These are phyloP conservation scores for Drosophila siamana DNA, from an alignment of 2,888 invertebrate genomes.

Conservation along the genomic window DNA sequence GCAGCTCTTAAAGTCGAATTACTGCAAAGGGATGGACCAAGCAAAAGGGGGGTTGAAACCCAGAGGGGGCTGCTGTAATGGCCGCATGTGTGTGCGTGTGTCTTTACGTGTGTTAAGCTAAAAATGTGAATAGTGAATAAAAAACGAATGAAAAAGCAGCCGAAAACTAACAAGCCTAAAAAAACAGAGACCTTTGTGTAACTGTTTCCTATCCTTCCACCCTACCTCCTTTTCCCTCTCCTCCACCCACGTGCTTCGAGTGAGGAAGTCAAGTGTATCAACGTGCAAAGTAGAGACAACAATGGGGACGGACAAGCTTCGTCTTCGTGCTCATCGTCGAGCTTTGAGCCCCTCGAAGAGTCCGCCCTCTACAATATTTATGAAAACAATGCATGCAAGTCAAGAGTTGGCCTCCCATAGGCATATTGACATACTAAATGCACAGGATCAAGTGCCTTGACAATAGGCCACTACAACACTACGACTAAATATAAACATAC, in stretches of 20 bases:
- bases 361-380: conserved; percentile 42
- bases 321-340: background rate
- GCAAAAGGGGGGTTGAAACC: background rate
- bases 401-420: conserved; percentile 56
- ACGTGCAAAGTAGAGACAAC: conserved; percentile 60
- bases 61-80: background rate
- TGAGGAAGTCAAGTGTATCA: conserved; percentile 55
- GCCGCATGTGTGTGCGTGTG: conserved; percentile 7
- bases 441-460: conserved; percentile 68
- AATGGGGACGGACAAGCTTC: conserved; percentile 25
- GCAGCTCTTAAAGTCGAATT: background rate
- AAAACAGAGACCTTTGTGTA: conserved; percentile 20
- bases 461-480: conserved; percentile 53
- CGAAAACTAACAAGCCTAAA: conserved; percentile 37
- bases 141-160: conserved; percentile 6
- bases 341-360: background rate
- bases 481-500: conserved; percentile 38
- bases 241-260: conserved; percentile 11
- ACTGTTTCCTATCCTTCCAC: background rate
- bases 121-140: conserved; percentile 41
- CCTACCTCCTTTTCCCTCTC: background rate
- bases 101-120: conserved; percentile 20
- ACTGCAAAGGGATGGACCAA: background rate
- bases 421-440: conserved; percentile 72
- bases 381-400: conserved; percentile 73